These are phyloP conservation scores for Drosophila subpulchrella DNA, from an alignment of 1,140 invertebrate species.

Conservation along the genomic window DNA sequence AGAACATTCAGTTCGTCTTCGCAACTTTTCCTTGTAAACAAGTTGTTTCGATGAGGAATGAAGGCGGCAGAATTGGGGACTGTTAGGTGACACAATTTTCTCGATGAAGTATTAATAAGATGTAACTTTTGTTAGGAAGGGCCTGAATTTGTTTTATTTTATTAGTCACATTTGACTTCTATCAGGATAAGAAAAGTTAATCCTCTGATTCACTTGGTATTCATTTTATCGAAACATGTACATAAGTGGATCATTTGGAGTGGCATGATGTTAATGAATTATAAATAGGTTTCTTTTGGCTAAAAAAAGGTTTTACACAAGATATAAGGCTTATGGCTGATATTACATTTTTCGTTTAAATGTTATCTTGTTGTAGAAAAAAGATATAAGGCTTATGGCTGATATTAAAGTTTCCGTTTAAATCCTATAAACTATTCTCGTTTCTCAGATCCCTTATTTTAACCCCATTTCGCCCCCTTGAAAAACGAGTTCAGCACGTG, in stretches of 20 bases:
- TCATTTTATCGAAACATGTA: constrained; percentile 14
- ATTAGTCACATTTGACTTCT: constrained; percentile 63
- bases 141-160: constrained; percentile 24
- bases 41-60: constrained; percentile 38
- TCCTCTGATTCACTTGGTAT: constrained; percentile 25
- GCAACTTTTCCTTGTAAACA: constrained; percentile 66
- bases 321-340: not conserved
- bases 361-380: too few species aligned
- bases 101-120: constrained; percentile 78
- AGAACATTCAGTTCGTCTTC: constrained; percentile 54
- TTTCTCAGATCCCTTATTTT: not conserved
- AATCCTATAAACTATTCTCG: constrained; percentile 1
- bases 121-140: constrained; percentile 35
- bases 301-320: not conserved
- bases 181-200: constrained; percentile 20
- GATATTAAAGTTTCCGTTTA: not conserved
- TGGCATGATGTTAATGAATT: not conserved
- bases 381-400: not conserved
- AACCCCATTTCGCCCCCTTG: constrained; percentile 20
- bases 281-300: not conserved
- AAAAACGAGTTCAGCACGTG: constrained; percentile 60
- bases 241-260: not conserved
- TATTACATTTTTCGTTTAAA: too few species aligned
- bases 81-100: constrained; percentile 57
- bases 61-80: not conserved